Base-by-base conservation (phyloP, 2,797 vertebrate species). In the Spea hammondii region DNA sequence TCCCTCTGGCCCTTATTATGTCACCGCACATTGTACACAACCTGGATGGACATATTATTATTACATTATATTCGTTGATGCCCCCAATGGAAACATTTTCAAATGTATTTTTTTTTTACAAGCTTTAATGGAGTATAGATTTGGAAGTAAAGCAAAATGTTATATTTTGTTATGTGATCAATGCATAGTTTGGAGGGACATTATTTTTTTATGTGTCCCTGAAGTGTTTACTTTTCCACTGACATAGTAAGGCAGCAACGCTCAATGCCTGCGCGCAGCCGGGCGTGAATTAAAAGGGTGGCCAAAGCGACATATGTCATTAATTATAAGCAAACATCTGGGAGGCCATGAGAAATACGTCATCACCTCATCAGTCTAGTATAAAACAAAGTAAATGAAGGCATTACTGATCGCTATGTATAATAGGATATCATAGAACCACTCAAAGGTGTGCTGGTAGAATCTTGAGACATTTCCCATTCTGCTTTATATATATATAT, bases 161-260 rank as follows among this genome's bases (percentile, higher is more conserved):
- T 72, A 68, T 32, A 32, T 32, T 32, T 69, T 48, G 48, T 53
- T 11, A 69, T 59, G 53, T 72, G 53, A 77, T 81, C 79, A 77
- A 77, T 81, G 79, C 74, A 72, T 72, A 72, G 74, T 81, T 74
- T 62, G 53, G 51, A 72, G 74, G 74, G 54, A 76, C 77, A 77
- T 77, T 77, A 77, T 77, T 81, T 81, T 17, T 77, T 77, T 77
- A 77, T 73, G 74, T 81, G 79, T 81, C 79, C 74, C 79, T 72
- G 55, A 77, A 81, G 79, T 77, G 79, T 76, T 81, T 76, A 72
- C 70, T 77, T 81, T 81, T 81, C 79, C 79, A 77, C 79, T 81
- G 79, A 81, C 79, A 81, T 77, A 77, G 76, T 62, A 59, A 72
- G 71, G 71, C 70, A 81, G 74, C 64, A 77, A 81, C 54, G 74